Evolutionary conservation across 1,140 invertebrate species (phyloP).

Genomic region (Orchesella cincta): DNA sequence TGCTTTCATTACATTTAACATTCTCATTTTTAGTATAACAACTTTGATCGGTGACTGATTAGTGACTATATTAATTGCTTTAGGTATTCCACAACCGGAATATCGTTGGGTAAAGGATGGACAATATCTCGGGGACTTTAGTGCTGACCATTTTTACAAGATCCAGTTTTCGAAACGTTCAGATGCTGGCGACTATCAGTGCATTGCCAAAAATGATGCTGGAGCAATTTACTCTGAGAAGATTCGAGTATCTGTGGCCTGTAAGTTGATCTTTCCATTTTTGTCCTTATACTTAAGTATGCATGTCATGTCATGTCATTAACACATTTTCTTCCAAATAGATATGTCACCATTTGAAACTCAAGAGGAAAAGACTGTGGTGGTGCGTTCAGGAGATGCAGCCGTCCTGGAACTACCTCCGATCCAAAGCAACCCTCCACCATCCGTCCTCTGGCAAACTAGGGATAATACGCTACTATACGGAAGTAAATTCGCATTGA

Average conservation of each 20-base stretch:
- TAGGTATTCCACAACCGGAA: constrained; percentile 82
- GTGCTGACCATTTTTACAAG: constrained; percentile 73
- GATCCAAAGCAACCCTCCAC: constrained; percentile 78
- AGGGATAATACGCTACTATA: constrained; percentile 70
- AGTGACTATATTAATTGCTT: neutral
- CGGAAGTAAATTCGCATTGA: constrained; percentile 76
- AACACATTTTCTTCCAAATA: too few species aligned
- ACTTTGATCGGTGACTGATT: too few species aligned
- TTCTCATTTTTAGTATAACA: too few species aligned
- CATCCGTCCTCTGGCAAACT: constrained; percentile 80
- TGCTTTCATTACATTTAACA: too few species aligned
- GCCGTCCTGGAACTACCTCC: constrained; percentile 77
- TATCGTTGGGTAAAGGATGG: constrained; percentile 89
- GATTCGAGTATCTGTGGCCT: constrained; percentile 81
- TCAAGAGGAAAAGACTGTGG: constrained; percentile 66
- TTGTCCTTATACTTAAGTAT: too few species aligned
- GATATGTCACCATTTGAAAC: constrained; percentile 83
- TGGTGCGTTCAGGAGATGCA: constrained; percentile 74
- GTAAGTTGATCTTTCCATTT: constrained; percentile 72
- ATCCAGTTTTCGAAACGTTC: constrained; percentile 74
- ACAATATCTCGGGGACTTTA: constrained; percentile 67
- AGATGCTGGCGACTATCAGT: constrained; percentile 86
- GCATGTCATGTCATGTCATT: too few species aligned
- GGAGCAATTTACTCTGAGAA: constrained; percentile 88
- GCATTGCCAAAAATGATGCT: constrained; percentile 83